Percentiles rank a stretch among this genome's conserved stretches.
phyloP scores from a whole-genome alignment of 2,888 invertebrate genomes.

The Elegia similella region DNA sequence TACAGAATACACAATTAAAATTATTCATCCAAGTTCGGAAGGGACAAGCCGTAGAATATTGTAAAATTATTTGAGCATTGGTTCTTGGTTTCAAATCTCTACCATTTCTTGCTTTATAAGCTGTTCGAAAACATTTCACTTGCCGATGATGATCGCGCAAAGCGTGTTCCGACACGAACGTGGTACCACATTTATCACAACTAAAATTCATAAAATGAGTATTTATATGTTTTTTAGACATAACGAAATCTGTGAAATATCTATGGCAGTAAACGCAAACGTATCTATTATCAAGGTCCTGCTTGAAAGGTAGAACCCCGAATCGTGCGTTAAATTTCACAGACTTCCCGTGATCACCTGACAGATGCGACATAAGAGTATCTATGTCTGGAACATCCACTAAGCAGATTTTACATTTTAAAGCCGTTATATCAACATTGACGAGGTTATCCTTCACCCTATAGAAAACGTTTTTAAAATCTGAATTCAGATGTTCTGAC shows the following conservation, averaged over 20 bases:
- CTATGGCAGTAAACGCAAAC: conserved; percentile 66
- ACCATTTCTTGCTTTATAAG: conserved; percentile 69
- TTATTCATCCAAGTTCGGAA: conserved; percentile 73
- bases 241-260: conserved; percentile 51
- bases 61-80: conserved; percentile 70
- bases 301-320: conserved; percentile 69
- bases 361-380: conserved; percentile 62
- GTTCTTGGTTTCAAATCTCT: conserved; percentile 57
- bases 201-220: conserved; percentile 68
- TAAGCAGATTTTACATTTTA: conserved; percentile 66
- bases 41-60: conserved; percentile 68
- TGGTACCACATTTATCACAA: conserved; percentile 71
- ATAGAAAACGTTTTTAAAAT: conserved; percentile 68
- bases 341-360: conserved; percentile 56
- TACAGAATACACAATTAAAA: conserved; percentile 72
- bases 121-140: conserved; percentile 65
- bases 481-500: conserved; percentile 55
- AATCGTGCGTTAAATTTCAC: conserved; percentile 66
- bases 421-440: conserved; percentile 68
- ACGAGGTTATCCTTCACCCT: conserved; percentile 68
- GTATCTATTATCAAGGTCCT: conserved; percentile 51
- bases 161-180: conserved; percentile 65
- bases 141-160: conserved; percentile 66
- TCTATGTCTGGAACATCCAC: conserved; percentile 56
- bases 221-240: conserved; percentile 65